These are phyloP conservation scores for Cotesia glomerata DNA, from an alignment of 1,140 invertebrate species.

Conservation along the genomic window DNA sequence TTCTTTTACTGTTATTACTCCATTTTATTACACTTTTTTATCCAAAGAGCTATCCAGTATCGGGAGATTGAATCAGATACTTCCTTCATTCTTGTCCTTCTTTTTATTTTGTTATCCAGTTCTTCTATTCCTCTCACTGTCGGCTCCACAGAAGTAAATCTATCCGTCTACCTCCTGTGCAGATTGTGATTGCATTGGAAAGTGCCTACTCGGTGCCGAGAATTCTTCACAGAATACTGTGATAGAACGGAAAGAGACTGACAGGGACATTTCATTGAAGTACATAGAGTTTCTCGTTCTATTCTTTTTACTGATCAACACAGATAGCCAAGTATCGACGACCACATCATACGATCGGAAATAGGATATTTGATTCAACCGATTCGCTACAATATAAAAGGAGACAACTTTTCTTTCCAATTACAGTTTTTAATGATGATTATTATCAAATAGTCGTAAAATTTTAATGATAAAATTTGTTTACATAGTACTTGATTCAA, in stretches of 20 bases:
- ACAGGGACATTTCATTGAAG: too few relatives aligned
- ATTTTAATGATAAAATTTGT: too few relatives aligned
- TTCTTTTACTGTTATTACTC: neutral
- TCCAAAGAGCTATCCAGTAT: neutral
- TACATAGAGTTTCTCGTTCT: neutral
- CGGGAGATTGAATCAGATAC: neutral
- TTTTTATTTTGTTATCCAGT: neutral
- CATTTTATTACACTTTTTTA: neutral
- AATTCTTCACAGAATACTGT: neutral
- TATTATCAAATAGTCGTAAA: too few relatives aligned
- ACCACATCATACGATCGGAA: neutral
- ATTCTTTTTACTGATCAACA: neutral
- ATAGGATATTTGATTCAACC: conserved; percentile 1
- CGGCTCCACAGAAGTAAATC: too few relatives aligned
- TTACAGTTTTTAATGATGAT: too few relatives aligned
- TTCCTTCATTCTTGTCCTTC: neutral
- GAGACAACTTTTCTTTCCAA: too few relatives aligned
- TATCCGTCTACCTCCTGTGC: too few relatives aligned
- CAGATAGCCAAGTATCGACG: neutral
- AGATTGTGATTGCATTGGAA: conserved; percentile 3
- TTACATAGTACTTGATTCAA: too few relatives aligned
- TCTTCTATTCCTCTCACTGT: neutral
- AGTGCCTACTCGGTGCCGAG: neutral
- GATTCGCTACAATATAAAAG: neutral
- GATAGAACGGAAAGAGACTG: too few relatives aligned